Percentiles rank a stretch among this genome's conserved stretches.
Conservation (phyloP, 2,113 vertebrate genomes). For the Callorhinus ursinus region DNA sequence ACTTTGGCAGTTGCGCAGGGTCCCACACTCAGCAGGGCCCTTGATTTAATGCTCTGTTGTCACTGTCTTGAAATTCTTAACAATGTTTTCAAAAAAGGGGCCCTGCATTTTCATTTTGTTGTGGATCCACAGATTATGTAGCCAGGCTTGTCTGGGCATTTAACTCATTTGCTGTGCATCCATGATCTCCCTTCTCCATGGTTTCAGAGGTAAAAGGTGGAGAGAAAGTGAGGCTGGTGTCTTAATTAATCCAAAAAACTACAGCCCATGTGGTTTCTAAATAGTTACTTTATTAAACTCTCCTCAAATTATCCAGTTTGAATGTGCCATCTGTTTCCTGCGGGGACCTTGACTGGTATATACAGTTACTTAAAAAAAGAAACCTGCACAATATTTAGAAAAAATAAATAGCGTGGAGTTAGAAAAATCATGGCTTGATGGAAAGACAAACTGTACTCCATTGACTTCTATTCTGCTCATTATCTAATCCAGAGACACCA, state of each 20-base stretch:
- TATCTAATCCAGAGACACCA: not conserved
- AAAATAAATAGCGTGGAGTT: not conserved
- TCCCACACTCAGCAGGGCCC: not conserved
- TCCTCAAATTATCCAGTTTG: slow-evolving; percentile 8
- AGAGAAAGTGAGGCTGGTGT: not conserved
- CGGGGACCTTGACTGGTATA: not conserved
- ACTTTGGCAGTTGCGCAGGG: too few species aligned
- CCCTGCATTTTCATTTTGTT: not conserved
- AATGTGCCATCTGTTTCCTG: not conserved
- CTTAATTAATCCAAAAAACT: not conserved
- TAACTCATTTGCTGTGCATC: not conserved
- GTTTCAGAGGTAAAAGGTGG: not conserved
- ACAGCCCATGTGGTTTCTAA: not conserved
- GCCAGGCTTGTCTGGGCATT: not conserved
- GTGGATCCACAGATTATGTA: not conserved
- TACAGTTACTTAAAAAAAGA: not conserved
- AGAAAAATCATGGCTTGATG: slow-evolving; percentile 23
- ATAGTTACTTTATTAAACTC: slow-evolving; percentile 31
- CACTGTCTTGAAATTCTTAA: not conserved
- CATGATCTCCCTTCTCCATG: not conserved
- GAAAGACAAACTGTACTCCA: not conserved
- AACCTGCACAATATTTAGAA: not conserved
- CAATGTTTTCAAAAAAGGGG: not conserved
- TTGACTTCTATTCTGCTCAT: not conserved
- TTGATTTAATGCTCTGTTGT: not conserved